These are phyloP conservation scores for Pterophyllum scalare DNA, from an alignment of 2,113 vertebrate genomes.

Conservation along the genomic window DNA sequence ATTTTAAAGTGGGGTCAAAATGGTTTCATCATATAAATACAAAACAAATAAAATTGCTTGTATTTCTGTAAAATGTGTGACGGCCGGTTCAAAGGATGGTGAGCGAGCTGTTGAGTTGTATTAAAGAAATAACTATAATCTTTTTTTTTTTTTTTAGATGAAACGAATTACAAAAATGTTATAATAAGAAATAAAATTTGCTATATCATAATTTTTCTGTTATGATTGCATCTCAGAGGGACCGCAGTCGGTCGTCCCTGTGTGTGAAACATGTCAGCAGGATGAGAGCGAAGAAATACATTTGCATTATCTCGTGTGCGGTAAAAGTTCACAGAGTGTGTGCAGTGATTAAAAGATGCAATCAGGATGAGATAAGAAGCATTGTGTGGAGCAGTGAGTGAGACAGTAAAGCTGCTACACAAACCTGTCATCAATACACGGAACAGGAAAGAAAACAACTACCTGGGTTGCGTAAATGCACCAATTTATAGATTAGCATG, in stretches of 20 bases:
- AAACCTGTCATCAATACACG: background rate
- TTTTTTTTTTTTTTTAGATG: no score
- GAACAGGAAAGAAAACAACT: fast-evolving
- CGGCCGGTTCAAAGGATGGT: no score
- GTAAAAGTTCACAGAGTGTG: no score
- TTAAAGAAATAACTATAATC: no score
- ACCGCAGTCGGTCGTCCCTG: no score
- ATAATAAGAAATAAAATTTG: background rate
- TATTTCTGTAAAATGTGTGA: background rate
- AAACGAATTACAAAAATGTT: background rate
- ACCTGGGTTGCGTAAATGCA: background rate
- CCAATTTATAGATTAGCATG: background rate
- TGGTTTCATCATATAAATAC: background rate
- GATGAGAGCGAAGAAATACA: no score
- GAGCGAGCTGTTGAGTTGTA: no score
- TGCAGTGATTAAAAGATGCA: background rate
- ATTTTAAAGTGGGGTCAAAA: background rate
- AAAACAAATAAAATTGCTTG: background rate
- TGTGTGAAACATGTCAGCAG: no score
- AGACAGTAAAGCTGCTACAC: background rate
- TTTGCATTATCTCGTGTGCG: no score
- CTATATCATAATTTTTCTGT: background rate
- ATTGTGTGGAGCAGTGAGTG: background rate
- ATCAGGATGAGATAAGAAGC: background rate
- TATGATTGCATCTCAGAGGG: background rate